Percentiles rank a stretch among this genome's conserved stretches.
Evolutionary conservation across 92 coral and sea anemone genomes (phyloP).

Genomic region (Phenganax subtilis): DNA sequence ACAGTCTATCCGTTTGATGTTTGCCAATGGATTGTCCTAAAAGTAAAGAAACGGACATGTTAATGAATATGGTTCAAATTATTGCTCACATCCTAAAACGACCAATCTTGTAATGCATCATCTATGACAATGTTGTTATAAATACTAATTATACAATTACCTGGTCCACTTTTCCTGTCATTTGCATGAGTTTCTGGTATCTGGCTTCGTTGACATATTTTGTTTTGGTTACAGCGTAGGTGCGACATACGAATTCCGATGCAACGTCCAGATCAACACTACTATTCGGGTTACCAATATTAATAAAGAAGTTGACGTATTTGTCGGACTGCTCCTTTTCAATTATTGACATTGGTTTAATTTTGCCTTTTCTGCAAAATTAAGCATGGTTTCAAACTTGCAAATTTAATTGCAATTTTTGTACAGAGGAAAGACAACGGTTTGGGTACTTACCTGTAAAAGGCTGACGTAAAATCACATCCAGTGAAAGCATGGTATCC

Average conservation of each 20-base stretch:
- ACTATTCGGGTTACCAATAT: neutral
- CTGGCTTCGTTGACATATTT: neutral
- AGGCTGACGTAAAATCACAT: constrained; percentile 2
- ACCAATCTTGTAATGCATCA: neutral
- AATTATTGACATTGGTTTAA: too few relatives aligned
- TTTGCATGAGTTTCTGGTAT: constrained; percentile 7
- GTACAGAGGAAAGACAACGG: too few relatives aligned
- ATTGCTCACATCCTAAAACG: too few relatives aligned
- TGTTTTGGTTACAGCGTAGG: neutral
- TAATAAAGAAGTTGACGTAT: neutral
- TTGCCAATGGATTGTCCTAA: neutral
- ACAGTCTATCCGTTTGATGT: constrained; percentile 9
- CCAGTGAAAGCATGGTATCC: constrained; percentile 11
- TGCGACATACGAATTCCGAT: constrained; percentile 7
- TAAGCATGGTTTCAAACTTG: too few relatives aligned
- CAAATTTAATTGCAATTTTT: too few relatives aligned
- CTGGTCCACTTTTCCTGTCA: constrained; percentile 16
- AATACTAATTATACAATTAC: neutral
- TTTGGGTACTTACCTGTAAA: neutral
- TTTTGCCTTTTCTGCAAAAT: too few relatives aligned
- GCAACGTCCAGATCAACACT: neutral
- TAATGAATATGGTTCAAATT: neutral
- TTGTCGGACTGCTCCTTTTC: too few relatives aligned
- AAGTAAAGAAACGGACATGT: neutral
- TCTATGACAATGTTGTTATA: neutral